Evolutionary conservation across 2,888 invertebrate species (phyloP), one percentile per base, ranked within the genome.

Genomic region (Hipparchia semele): DNA sequence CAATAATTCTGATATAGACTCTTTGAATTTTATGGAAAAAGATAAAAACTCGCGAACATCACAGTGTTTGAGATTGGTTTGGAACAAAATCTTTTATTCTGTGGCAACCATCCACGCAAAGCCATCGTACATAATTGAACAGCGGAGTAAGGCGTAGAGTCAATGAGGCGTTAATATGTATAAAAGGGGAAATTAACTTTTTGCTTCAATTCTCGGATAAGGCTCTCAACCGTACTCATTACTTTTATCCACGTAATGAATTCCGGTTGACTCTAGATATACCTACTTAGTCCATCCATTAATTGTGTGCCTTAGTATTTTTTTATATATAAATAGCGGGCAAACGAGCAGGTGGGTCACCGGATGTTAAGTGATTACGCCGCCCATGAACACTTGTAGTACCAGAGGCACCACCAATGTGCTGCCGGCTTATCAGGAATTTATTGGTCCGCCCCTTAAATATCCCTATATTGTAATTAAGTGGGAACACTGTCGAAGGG

Each of bases 41-140:
- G 23, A 23, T 23, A 23, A 53, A 5, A 53, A 7, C 12, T 12
- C 53, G 12, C 12, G 10, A 53, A 53, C 12, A 7, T 7, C 1
- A 13, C n/a, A 59, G 9, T 33, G 33, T 59, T 33, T 59, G 33
- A 10, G 2, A 23, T 59, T 6, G 3, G 8, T 7, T 49, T 49
- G 59, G 23, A 58, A 33, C 10, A 58, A 58, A 56, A 46, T 49
- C 2, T 39, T 39, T 49, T 71, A 71, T 45, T 33, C 65, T 71
- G 39, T 59, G 62, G 56, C 46, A 23, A 23, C 23, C 9, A 56
- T 58, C 49, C n/a, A 56, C 70, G 49, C 23, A 58, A 62, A 58
- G 39, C 73, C 69, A 73, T 76, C 71, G 74, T 71, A 71, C 67
- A 73, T 76, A 76, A 75, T 76, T 73, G 70, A 73, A 71, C 60